phyloP scores from a whole-genome alignment of 2,113 vertebrate genomes.

The Oophaga pumilio region DNA sequence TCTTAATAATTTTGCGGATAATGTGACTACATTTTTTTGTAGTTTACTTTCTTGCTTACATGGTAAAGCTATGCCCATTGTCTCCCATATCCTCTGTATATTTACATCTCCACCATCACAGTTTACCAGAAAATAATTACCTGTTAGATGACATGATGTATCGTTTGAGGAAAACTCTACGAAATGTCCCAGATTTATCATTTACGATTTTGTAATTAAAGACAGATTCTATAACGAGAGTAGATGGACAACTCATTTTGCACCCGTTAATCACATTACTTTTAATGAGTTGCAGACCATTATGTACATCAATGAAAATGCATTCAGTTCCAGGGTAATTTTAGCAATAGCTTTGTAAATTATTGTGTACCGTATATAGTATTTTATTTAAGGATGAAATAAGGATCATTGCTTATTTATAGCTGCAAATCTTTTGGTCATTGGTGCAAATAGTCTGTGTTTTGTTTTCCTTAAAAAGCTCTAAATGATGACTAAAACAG shows the following conservation, averaged over 20 bases:
- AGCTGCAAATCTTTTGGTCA: background rate
- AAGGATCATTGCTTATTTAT: background rate
- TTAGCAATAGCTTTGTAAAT: background rate
- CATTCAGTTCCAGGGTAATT: background rate
- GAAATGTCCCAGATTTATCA: background rate
- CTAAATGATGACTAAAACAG: no score
- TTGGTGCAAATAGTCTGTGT: background rate
- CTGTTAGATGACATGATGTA: constrained; percentile 12
- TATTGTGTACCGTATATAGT: background rate
- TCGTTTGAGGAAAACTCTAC: background rate
- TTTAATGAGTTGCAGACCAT: background rate
- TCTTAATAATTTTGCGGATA: background rate
- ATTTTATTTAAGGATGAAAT: background rate
- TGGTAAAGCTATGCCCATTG: background rate
- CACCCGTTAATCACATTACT: constrained; percentile 25
- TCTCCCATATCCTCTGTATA: background rate
- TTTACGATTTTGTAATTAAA: constrained; percentile 36
- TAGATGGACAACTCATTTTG: constrained; percentile 37
- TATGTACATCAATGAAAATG: constrained; percentile 8
- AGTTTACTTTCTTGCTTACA: background rate
- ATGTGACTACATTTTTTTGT: background rate
- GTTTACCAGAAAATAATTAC: constrained; percentile 30
- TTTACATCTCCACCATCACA: background rate
- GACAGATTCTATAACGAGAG: background rate
- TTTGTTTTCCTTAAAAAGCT: background rate